Evolutionary conservation across 2,113 vertebrate species (phyloP).

Genomic region (Coturnix japonica): DNA sequence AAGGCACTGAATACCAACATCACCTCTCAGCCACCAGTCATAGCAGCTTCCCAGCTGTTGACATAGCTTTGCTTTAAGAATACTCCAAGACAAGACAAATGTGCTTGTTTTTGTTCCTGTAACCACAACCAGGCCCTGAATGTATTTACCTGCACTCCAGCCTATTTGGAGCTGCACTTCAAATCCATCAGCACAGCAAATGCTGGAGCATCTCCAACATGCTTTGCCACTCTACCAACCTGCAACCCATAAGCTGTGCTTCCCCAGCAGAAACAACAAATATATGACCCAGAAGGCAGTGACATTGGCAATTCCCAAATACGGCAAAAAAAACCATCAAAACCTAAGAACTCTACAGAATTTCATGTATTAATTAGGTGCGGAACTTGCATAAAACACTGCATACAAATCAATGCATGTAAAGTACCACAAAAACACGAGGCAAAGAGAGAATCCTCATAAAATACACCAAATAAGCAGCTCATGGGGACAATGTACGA

Average conservation of each 20-base stretch:
- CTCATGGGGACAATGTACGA: background rate
- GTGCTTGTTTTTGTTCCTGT: background rate
- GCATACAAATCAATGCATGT: fast-evolving
- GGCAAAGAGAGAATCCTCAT: fast-evolving
- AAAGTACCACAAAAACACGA: fast-evolving
- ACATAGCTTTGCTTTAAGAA: background rate
- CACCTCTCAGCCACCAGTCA: background rate
- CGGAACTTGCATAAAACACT: fast-evolving
- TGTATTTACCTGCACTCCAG: background rate
- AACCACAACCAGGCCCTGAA: background rate
- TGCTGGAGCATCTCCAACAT: fast-evolving
- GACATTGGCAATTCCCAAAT: fast-evolving
- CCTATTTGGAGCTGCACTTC: background rate
- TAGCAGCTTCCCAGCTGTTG: background rate
- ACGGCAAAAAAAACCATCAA: fast-evolving
- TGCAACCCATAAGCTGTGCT: background rate
- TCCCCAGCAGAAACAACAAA: background rate
- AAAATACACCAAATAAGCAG: background rate
- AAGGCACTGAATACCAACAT: fast-evolving
- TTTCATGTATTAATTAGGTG: fast-evolving
- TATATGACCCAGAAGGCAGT: background rate
- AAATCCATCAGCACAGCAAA: background rate
- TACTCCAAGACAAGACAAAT: background rate
- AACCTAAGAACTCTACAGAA: background rate
- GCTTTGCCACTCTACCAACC: fast-evolving